These are phyloP conservation scores for Heteronetta atricapilla DNA, from an alignment of 2,113 vertebrate genomes.

Conservation along the genomic window DNA sequence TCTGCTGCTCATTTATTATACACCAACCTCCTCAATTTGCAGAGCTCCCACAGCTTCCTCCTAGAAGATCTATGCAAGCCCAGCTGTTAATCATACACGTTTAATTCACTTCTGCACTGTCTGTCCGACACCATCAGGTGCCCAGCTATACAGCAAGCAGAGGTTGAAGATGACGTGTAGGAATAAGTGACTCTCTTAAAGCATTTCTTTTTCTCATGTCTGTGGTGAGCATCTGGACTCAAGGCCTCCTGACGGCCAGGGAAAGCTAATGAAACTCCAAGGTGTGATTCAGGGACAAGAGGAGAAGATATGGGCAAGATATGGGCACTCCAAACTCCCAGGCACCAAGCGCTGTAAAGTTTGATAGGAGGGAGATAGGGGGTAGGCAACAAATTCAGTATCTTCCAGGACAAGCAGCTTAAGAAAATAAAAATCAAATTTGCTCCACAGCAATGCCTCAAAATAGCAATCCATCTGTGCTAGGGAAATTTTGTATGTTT, in stretches of 20 bases:
- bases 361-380: not conserved
- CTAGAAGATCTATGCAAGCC: not conserved
- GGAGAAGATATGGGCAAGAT: not conserved
- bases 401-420: not conserved
- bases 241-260: not conserved
- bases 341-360: not conserved
- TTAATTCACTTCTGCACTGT: not conserved
- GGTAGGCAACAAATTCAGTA: not conserved
- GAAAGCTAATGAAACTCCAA: not conserved
- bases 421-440: not conserved
- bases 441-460: not conserved
- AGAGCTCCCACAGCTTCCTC: not conserved
- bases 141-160: not conserved
- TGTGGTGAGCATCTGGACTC: not conserved
- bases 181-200: not conserved
- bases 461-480: rapidly evolving
- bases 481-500: not conserved
- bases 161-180: not conserved
- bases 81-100: not conserved
- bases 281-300: not conserved
- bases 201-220: not conserved
- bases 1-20: not conserved
- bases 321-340: not conserved
- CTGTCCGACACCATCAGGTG: not conserved
- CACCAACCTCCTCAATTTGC: not conserved